Evolutionary conservation across 2,888 invertebrate genomes (phyloP), one percentile per base, ranked within the genome.

Genomic region (Drosophila merina): DNA sequence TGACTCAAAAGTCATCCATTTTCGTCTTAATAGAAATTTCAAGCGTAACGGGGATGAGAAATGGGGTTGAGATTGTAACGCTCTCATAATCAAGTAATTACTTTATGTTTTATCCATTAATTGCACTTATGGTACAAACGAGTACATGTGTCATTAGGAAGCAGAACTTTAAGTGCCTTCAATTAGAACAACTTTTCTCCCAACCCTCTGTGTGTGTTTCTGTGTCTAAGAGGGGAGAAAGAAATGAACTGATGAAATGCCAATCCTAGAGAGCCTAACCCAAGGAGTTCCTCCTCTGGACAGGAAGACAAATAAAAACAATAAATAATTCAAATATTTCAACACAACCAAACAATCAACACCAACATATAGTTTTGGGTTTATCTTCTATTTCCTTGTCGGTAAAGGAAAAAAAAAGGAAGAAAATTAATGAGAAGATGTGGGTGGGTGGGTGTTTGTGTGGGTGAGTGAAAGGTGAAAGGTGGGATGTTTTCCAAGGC

Each of bases 11-110:
- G 51, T 36, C 42, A 20, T 36, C 14, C 10, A 30, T 50, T 52
- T 51, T 57, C 14, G 52, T 57, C 52, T 60, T 67, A 56, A 66
- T 60, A 67, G 64, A 63, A 71, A 67, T 52, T 56, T 60, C 54
- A 26, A 56, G 47, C 40, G 7, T 1, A 12, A 38, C 20, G 14
- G 14, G 14, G 14, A 14, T 14, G 14, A 14, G 14, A 52, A 84
- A 77, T 58, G 69, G 72, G 74, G 74, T 82, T 77, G 69, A 82
- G 73, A 57, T 60, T 30, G 38, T 26, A 38, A 26, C 45, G 50
- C 71, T 73, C 69, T 42, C 44, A 71, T 52, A 68, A 52, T 57
- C 79, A 71, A 72, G 71, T 86, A 83, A 86, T 83, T 86, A 83
- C 76, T 36, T 42, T 7, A 42, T 42, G 14, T 20, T 42, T 42